Base-by-base conservation (phyloP, 2,113 vertebrate species). In the Lanius collurio region DNA sequence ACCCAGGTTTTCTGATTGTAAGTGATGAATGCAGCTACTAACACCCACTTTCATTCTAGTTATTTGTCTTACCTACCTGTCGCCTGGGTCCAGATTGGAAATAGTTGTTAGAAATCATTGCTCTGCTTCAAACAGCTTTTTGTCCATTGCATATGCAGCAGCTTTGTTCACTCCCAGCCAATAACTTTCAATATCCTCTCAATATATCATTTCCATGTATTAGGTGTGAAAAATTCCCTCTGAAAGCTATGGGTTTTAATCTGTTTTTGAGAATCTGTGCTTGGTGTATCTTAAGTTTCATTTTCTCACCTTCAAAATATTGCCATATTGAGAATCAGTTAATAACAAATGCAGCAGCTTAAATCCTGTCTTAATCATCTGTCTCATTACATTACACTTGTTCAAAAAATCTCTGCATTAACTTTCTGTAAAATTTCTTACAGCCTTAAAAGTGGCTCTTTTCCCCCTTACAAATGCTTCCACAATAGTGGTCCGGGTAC, bases 261-360 rank as follows among this genome's bases (percentile, higher is more conserved):
- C 60, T 46, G 2, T 21, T 73, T 91, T 76, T 88, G 64, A 86
- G 27, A 64, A 74, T 62, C 39, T 47, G 10, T 92, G 27, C 33
- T 91, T 87, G 28, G n/a, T 56, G 6, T 70, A 47, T 44, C 67
- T 85, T 63, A 75, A 63, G 39, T 81, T 95, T 89, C 47, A 68
- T 88, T 86, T 96, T 92, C 42, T 60, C 52, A 71, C 56, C 44
- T 92, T 93, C 41, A 78, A 71, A 93, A 78, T 95, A 90, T 67
- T 90, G 64, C 47, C 52, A 46, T 93, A 63, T 83, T 93, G 71
- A 86, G 56, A 49, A 13, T 47, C 24, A 26, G 7, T 90, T 90
- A 86, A 56, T 86, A 76, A 15, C 21, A 73, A 94, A 59, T 68
- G 28, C 39, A 92, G 64, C 52, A 63, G 44, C 37, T 92, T 88